A percentile compares a stretch with the other conserved stretches of the same genome.
Conservation (phyloP, 2,113 vertebrate species). For the Sphaerodactylus townsendi region DNA sequence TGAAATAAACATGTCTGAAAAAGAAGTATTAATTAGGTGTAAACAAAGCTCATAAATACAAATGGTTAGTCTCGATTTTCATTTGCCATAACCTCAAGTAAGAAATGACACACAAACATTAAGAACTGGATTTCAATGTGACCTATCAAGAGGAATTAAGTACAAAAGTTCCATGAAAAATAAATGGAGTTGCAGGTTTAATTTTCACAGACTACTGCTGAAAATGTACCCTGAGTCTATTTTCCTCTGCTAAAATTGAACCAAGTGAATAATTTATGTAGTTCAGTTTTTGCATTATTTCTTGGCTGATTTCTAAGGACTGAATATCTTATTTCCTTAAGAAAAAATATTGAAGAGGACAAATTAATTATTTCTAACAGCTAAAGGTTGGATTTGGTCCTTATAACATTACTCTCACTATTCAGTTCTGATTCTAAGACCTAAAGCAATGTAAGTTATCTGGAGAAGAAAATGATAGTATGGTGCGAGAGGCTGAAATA, state of each 20-base stretch:
- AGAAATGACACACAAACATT: slow-evolving; percentile 30
- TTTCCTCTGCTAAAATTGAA: slow-evolving; percentile 38
- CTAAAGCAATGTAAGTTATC: slow-evolving; percentile 33
- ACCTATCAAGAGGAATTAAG: slow-evolving; percentile 34
- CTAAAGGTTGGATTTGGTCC: neutral
- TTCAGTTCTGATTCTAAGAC: slow-evolving; percentile 21
- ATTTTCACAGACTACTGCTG: slow-evolving; percentile 38
- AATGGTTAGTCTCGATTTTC: slow-evolving; percentile 10
- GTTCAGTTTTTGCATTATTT: slow-evolving; percentile 41
- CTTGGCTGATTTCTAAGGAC: slow-evolving; percentile 13
- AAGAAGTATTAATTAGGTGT: neutral
- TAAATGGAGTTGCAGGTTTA: slow-evolving; percentile 29
- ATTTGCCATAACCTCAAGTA: neutral
- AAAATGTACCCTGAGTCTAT: slow-evolving; percentile 34
- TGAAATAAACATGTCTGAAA: neutral
- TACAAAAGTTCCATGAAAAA: slow-evolving; percentile 37
- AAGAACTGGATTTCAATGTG: slow-evolving; percentile 17
- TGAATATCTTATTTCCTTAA: slow-evolving; percentile 24
- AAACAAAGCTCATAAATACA: slow-evolving; percentile 25
- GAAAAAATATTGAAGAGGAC: neutral
- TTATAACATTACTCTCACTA: slow-evolving; percentile 5
- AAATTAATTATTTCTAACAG: slow-evolving; percentile 28
- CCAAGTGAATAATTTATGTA: slow-evolving; percentile 46
- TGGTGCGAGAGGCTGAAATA: slow-evolving; percentile 33
- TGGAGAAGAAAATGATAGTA: slow-evolving; percentile 14